Evolutionary conservation across 1,140 invertebrate species (phyloP), one percentile per base, ranked within the genome.

Genomic region (Anoplophora glabripennis): DNA sequence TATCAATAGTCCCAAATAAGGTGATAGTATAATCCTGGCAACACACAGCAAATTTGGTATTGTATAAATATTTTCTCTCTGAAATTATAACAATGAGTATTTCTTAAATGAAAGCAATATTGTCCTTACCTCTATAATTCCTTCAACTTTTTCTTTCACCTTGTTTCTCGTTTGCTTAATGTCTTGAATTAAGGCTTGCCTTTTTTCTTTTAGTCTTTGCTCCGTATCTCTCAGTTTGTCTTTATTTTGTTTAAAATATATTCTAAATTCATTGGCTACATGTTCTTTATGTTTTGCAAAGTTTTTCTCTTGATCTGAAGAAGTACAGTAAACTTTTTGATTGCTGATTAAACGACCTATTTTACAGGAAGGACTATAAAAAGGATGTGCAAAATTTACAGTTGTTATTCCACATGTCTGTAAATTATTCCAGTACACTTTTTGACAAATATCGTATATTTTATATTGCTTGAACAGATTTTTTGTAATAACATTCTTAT

Each of bases 41-140:
- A 92, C 77, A 74, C 92, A 96, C 41, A 98, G 75, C 34, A 93
- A 79, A 78, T 98, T 98, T 33, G 96, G 95, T 64, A 98, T 81
- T 0, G 95, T 98, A 75, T 90, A 89, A 56, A 97, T 87, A 78
- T 96, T 95, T 79, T 98, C 93, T 72, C 81, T 88, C 83, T 87
- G 75, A 67, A 83, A 83, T n/a, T n/a, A n/a, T 44, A 38, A 7
- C 44, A 7, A 47, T 14, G 1, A 46, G 3, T 14, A 46, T 3
- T 41, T 34, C 15, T 45, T 34, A 17, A 7, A 1, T 33, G 8
- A 8, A 41, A 7, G 21, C 4, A 45, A 41, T 21, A 55, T 45
- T 35, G 4, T 9, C n/a, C 37, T 57, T 76, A 83, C 82, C 75
- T 86, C 83, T 59, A 87, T 83, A 18, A 86, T 83, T 78, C 84